phyloP scores from a whole-genome alignment of 2,113 vertebrate genomes.

The Oostethus manadensis region DNA sequence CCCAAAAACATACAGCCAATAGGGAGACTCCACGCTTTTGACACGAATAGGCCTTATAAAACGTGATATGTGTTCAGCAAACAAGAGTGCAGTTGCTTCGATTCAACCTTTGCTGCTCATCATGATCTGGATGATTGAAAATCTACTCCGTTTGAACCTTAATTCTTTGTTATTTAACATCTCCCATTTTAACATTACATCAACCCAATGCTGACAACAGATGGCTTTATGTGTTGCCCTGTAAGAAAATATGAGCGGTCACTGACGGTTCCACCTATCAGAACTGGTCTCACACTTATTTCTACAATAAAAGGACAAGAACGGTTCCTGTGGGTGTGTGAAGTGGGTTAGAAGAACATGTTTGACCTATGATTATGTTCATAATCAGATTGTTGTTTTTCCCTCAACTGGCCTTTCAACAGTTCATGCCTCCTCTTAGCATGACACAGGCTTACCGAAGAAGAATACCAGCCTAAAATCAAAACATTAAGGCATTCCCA shows the following conservation, averaged over 20 bases:
- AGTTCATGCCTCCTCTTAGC: neutral
- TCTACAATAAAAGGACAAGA: neutral
- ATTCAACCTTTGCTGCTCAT: too few relatives aligned
- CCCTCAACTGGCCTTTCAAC: slow-evolving; percentile 10
- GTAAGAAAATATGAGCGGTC: slow-evolving; percentile 17
- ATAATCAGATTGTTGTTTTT: slow-evolving; percentile 6
- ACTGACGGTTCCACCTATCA: slow-evolving; percentile 31
- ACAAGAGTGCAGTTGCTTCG: too few relatives aligned
- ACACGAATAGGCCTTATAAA: too few relatives aligned
- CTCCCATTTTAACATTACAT: neutral
- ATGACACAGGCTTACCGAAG: slow-evolving; percentile 18
- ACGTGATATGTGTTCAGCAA: too few relatives aligned
- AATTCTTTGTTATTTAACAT: neutral
- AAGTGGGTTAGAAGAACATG: neutral
- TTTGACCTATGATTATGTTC: too few relatives aligned
- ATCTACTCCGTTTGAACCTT: slow-evolving; percentile 3
- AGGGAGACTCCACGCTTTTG: too few relatives aligned
- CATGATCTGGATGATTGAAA: too few relatives aligned
- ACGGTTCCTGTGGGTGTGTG: neutral
- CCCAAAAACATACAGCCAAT: too few relatives aligned
- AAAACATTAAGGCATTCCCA: neutral
- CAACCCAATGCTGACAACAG: neutral
- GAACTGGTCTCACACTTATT: slow-evolving; percentile 33
- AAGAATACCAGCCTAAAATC: slow-evolving; percentile 25
- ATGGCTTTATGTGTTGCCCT: neutral